These are phyloP conservation scores for Grammomys surdaster DNA, from an alignment of 2,113 vertebrate genomes.

Conservation along the genomic window DNA sequence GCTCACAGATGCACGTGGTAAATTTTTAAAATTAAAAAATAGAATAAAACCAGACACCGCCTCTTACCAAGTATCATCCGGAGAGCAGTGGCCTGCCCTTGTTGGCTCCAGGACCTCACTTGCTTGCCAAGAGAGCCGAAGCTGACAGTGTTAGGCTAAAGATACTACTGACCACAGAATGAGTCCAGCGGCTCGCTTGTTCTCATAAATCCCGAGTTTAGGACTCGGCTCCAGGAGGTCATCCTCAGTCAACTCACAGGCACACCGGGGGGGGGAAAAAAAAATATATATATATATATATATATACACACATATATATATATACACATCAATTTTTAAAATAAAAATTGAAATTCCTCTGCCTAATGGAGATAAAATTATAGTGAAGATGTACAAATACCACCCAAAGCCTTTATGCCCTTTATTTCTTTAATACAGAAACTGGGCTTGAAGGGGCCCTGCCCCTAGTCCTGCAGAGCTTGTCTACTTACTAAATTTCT, in stretches of 20 bases:
- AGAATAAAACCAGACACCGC: constrained; percentile 5
- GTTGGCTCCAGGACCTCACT: constrained; percentile 14
- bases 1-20: background rate
- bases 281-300: background rate
- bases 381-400: constrained; percentile 88
- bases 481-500: constrained; percentile 86
- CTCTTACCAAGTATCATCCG: constrained; percentile 54
- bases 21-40: background rate
- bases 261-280: background rate
- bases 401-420: constrained; percentile 89
- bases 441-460: constrained; percentile 88
- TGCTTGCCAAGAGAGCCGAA: constrained; percentile 72
- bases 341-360: background rate
- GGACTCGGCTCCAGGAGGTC: background rate
- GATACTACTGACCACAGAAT: constrained; percentile 65
- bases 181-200: constrained; percentile 51
- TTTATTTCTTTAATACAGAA: constrained; percentile 90
- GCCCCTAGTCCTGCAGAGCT: constrained; percentile 92
- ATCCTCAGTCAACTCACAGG: background rate
- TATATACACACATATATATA: background rate
- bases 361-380: constrained; percentile 63
- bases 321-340: background rate
- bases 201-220: constrained; percentile 49
- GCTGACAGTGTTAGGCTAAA: constrained; percentile 65
- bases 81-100: constrained; percentile 32